Evolutionary conservation across 2,113 vertebrate species (phyloP).

Genomic region (Python bivittatus): DNA sequence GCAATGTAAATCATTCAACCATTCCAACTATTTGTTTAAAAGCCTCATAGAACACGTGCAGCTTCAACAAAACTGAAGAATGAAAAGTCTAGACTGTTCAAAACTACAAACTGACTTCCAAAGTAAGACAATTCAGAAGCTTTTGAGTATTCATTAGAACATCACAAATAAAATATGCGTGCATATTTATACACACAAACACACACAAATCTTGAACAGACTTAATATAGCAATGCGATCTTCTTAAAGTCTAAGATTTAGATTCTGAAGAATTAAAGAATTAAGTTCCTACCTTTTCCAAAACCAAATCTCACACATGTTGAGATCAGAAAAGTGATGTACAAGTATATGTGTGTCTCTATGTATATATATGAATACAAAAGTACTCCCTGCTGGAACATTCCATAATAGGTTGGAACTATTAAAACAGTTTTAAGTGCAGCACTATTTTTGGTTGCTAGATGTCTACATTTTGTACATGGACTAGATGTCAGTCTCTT

Average conservation of each 20-base stretch:
- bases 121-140: conserved; percentile 58
- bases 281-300: background rate
- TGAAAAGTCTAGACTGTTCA: conserved; percentile 71
- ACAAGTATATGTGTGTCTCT: background rate
- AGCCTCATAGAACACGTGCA: conserved; percentile 76
- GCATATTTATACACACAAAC: conserved; percentile 25
- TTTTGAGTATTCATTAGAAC: conserved; percentile 26
- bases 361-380: too few relatives aligned
- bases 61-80: conserved; percentile 72
- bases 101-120: conserved; percentile 70
- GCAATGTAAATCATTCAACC: conserved; percentile 82
- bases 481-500: background rate
- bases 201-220: conserved; percentile 29
- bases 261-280: background rate
- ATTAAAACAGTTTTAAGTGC: background rate
- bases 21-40: conserved; percentile 83
- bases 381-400: background rate
- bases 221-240: background rate
- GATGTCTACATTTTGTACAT: background rate
- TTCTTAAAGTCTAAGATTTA: background rate
- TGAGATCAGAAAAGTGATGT: background rate
- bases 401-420: background rate
- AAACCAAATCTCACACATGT: background rate
- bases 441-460: background rate
- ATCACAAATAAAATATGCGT: conserved; percentile 54